Conservation (phyloP, 2,797 vertebrate genomes). For the Silurus lanzhouensis region DNA sequence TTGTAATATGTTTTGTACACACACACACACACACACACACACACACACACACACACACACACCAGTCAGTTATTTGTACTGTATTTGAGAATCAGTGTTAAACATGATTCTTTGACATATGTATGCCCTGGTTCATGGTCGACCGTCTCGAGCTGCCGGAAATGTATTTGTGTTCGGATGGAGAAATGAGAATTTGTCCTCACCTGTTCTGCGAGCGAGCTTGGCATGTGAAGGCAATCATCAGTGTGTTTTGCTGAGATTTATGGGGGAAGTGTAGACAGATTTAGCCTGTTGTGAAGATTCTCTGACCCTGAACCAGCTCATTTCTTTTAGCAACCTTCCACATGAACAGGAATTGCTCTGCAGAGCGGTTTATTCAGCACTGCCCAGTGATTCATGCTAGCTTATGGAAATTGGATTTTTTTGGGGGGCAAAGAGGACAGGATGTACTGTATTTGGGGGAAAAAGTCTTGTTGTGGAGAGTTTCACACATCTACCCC, state of each 20-base stretch:
- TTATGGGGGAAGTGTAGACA: conserved; percentile 8
- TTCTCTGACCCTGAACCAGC: conserved; percentile 18
- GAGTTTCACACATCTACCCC: not conserved
- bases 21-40: not conserved
- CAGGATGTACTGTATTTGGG: not conserved
- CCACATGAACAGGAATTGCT: not conserved
- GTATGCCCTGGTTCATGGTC: not conserved
- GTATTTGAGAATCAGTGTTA: not conserved
- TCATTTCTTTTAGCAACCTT: conserved; percentile 1
- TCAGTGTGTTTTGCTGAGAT: conserved; percentile 2
- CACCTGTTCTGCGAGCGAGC: not conserved
- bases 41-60: not conserved
- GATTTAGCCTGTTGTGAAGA: not conserved
- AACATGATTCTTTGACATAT: not conserved
- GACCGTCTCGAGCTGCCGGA: not conserved
- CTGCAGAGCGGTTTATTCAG: not conserved
- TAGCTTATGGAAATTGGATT: not conserved
- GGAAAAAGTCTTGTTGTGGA: not conserved
- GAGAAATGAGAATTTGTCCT: not conserved
- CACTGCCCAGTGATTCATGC: conserved; percentile 9
- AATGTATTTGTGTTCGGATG: not conserved
- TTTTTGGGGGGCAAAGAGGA: not conserved
- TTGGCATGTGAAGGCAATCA: not conserved
- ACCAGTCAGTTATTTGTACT: not conserved
- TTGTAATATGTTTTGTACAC: not conserved